phyloP scores from a whole-genome alignment of 2,888 invertebrate species.

The Lymantria dispar region DNA sequence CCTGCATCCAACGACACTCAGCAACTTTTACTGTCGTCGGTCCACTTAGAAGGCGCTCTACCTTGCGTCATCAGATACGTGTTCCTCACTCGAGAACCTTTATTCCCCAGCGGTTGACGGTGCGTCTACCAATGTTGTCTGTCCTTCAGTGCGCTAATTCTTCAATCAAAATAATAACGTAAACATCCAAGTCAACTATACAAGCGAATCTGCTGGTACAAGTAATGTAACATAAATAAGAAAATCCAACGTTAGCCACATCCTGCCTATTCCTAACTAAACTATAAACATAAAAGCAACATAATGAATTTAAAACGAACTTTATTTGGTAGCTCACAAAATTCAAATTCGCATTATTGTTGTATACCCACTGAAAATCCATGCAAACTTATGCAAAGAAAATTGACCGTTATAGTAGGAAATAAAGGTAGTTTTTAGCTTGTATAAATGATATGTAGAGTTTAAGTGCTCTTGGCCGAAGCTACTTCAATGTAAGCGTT shows the following conservation, averaged over 20 bases:
- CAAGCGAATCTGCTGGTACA: too few relatives aligned
- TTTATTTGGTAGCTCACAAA: rapidly evolving
- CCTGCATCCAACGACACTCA: too few relatives aligned
- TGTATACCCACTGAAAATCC: background rate
- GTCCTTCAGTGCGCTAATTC: too few relatives aligned
- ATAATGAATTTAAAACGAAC: background rate
- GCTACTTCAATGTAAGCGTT: conserved; percentile 21
- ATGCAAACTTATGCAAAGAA: background rate
- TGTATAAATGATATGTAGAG: background rate
- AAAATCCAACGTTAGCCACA: conserved; percentile 18
- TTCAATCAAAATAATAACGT: too few relatives aligned
- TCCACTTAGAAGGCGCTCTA: too few relatives aligned
- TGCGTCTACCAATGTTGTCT: too few relatives aligned
- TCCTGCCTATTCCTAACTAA: conserved; percentile 17
- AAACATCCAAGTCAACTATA: too few relatives aligned
- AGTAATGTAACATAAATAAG: too few relatives aligned
- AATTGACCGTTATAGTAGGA: background rate
- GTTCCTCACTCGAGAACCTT: too few relatives aligned
- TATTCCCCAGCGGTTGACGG: too few relatives aligned
- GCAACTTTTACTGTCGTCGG: too few relatives aligned
- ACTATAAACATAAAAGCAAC: conserved; percentile 11
- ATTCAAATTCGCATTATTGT: background rate
- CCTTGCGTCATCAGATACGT: too few relatives aligned
- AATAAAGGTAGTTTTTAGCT: background rate
- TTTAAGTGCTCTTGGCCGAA: conserved; percentile 17